These are phyloP conservation scores for Typhlichthys eigenmanni DNA, from an alignment of 2,797 vertebrate genomes.

Conservation along the genomic window DNA sequence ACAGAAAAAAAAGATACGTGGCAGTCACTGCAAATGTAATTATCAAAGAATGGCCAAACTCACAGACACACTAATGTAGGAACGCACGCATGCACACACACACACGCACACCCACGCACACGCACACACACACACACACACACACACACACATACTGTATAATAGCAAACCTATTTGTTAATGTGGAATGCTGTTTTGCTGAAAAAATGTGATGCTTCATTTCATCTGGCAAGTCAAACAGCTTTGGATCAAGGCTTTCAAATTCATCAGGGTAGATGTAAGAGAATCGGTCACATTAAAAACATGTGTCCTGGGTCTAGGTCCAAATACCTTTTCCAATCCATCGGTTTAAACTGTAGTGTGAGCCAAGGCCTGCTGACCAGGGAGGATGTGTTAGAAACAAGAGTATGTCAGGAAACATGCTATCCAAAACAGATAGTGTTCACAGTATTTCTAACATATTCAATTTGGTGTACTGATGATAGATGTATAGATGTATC, in stretches of 20 bases:
- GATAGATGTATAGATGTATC: too few species aligned
- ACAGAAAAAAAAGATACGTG: slow-evolving; percentile 35
- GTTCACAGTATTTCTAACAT: background rate
- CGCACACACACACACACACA: slow-evolving; percentile 20
- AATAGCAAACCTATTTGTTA: slow-evolving; percentile 43
- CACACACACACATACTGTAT: background rate
- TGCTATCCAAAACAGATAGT: background rate
- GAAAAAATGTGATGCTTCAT: slow-evolving; percentile 60
- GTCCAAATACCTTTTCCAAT: slow-evolving; percentile 64
- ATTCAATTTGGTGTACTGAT: too few species aligned
- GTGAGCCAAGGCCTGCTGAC: slow-evolving; percentile 41
- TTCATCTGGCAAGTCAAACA: slow-evolving; percentile 64
- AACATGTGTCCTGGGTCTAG: slow-evolving; percentile 59
- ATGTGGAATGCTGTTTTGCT: slow-evolving; percentile 48
- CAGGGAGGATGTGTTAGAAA: slow-evolving; percentile 3
- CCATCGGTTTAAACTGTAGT: slow-evolving; percentile 37
- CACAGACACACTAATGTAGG: background rate
- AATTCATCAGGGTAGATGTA: slow-evolving; percentile 62
- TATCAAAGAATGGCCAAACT: slow-evolving; percentile 39
- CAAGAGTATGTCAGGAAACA: slow-evolving; percentile 13
- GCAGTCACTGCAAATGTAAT: slow-evolving; percentile 34
- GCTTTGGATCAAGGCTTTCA: slow-evolving; percentile 55
- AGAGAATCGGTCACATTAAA: slow-evolving; percentile 57
- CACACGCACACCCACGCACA: background rate
- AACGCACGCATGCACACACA: background rate